phyloP scores from a whole-genome alignment of 2,797 vertebrate genomes.

The Paramormyrops hopkinsi region DNA sequence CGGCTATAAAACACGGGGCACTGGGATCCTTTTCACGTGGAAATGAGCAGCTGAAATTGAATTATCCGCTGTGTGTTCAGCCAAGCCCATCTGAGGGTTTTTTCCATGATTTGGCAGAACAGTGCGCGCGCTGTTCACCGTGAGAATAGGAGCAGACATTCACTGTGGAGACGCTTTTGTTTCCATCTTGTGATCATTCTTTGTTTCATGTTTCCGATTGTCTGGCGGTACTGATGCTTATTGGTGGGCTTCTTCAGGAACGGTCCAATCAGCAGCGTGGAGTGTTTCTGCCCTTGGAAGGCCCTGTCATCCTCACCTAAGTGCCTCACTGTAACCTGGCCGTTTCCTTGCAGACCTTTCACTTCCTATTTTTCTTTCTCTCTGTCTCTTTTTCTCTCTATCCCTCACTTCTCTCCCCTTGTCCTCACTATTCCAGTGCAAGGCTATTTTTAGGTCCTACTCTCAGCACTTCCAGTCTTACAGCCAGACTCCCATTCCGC shows the following conservation, averaged over 20 bases:
- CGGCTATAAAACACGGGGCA: neutral
- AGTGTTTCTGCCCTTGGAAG: neutral
- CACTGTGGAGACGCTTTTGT: neutral
- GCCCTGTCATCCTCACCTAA: neutral
- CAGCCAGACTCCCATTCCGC: conserved; percentile 61
- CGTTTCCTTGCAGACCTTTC: conserved; percentile 21
- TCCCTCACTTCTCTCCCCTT: conserved; percentile 42
- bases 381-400: conserved; percentile 54
- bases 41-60: neutral
- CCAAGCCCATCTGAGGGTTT: neutral
- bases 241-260: neutral
- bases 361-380: conserved; percentile 15
- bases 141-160: neutral
- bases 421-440: conserved; percentile 51
- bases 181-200: neutral
- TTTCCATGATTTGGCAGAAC: neutral
- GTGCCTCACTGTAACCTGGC: neutral
- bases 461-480: conserved; percentile 73
- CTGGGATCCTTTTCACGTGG: neutral
- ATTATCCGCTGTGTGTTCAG: conserved; percentile 6
- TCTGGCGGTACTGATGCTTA: neutral
- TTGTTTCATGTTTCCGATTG: neutral
- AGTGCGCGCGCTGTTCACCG: neutral
- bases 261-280: neutral
- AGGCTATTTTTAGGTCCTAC: conserved; percentile 73